Base-by-base conservation (phyloP, 1,140 invertebrate genomes). In the Scaptomyza graminum region DNA sequence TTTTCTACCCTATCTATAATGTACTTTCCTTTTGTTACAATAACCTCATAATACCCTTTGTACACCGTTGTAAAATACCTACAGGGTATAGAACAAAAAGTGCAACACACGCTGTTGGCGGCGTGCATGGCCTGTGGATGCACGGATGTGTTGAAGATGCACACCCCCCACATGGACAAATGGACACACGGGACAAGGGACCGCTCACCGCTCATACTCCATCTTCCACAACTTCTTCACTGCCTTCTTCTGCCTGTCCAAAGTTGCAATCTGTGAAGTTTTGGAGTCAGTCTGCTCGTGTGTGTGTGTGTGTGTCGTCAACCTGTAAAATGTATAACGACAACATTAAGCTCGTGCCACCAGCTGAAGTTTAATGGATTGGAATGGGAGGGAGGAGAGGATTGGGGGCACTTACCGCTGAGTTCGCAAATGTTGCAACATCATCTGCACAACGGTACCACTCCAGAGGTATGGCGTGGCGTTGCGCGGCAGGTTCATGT, bases 271-370 rank as follows among this genome's bases (percentile, higher is more conserved):
- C 54, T 31, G 28, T 31, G 28, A 7, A 31, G 28, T 43, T 22
- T n/a, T 41, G 18, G 18, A 51, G 46, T 41, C 34, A 47, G 25
- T 51, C 34, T 41, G 72, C 51, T 62, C 63, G 62, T 74, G 77
- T 76, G 18, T 22, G 74, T 76, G 62, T 74, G 77, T 76, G 18
- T 22, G 74, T 76, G 74, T 76, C 68, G 80, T 79, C 83, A 87
- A 87, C 83, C 83, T 87, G 82, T 72, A 88, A 87, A 88, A 88
- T 83, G 79, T 89, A 89, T 88, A 88, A 88, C 83, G 79, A 89
- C 83, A 89, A 89, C 87, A 90, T 90, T 90, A 82, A 90, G 87
- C 87, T 90, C 87, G 87, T 90, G 87, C 87, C 87, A 90, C 79
- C 76, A 88, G 79, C 79, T 74, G 83, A 50, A 87, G 80, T 49